Percentiles rank a stretch among this genome's conserved stretches.
These are phyloP conservation scores for Synanceia verrucosa DNA, from an alignment of 2,797 vertebrate genomes.

Conservation along the genomic window DNA sequence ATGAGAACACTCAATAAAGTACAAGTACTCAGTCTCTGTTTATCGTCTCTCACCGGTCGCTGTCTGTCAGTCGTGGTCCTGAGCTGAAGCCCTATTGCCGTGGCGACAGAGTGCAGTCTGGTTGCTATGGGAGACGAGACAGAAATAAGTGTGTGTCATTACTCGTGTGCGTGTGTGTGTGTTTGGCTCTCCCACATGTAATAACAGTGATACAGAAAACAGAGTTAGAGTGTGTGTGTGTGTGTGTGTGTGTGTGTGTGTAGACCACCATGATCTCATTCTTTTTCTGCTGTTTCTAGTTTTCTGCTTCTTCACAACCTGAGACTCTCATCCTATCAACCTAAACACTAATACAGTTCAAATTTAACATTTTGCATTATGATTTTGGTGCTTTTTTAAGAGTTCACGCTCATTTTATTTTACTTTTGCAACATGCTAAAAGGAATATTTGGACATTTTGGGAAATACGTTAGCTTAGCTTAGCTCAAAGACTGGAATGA, in stretches of 20 bases:
- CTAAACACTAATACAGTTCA: neutral
- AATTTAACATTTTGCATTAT: neutral
- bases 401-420: neutral
- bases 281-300: conserved; percentile 4
- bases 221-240: neutral
- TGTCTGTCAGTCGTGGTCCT: conserved; percentile 29
- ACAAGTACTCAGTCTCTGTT: neutral
- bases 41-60: neutral
- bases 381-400: neutral
- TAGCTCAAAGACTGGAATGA: neutral
- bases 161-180: conserved; percentile 6
- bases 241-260: neutral
- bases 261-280: conserved; percentile 9
- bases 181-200: conserved; percentile 1
- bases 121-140: conserved; percentile 50
- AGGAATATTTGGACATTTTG: neutral
- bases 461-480: neutral
- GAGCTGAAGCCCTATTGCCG: conserved; percentile 28
- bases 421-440: neutral
- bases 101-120: conserved; percentile 38
- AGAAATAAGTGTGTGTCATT: conserved; percentile 45
- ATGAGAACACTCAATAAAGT: neutral
- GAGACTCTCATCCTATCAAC: conserved; percentile 9
- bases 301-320: neutral
- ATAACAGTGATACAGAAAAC: conserved; percentile 8